Conservation (phyloP, 2,113 vertebrate genomes). For the Sialia sialis region DNA sequence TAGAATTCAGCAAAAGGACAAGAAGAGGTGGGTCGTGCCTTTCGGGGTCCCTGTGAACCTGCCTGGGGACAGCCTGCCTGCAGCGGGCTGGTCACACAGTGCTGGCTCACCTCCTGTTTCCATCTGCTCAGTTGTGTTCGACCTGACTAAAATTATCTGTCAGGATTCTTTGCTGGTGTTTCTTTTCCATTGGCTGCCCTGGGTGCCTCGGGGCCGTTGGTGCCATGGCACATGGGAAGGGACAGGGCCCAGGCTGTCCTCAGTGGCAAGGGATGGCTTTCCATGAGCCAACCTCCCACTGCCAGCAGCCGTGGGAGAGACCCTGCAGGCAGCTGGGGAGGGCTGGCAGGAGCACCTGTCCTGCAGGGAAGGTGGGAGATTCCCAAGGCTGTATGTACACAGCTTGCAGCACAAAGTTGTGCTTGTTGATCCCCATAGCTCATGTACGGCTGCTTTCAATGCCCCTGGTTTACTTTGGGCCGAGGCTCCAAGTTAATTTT, state of each 20-base stretch:
- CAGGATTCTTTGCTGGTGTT: not conserved
- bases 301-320: not conserved
- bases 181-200: not conserved
- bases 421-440: constrained; percentile 33
- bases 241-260: not conserved
- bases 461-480: constrained; percentile 56
- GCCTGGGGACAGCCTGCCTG: not conserved
- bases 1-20: constrained; percentile 63
- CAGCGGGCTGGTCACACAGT: not conserved
- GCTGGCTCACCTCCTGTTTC: not conserved
- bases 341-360: constrained; percentile 54
- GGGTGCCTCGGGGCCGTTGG: not conserved
- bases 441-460: constrained; percentile 34
- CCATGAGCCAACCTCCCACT: not conserved
- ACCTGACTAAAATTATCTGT: not conserved
- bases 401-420: constrained; percentile 52
- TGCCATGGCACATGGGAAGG: not conserved
- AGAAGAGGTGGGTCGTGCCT: constrained; percentile 64
- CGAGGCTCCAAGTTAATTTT: constrained; percentile 9
- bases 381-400: not conserved
- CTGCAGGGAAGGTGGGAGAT: not conserved
- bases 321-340: not conserved
- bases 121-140: not conserved
- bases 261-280: not conserved
- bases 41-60: not conserved